Conservation (phyloP, 2,113 vertebrate genomes). For the Desmodus rotundus region DNA sequence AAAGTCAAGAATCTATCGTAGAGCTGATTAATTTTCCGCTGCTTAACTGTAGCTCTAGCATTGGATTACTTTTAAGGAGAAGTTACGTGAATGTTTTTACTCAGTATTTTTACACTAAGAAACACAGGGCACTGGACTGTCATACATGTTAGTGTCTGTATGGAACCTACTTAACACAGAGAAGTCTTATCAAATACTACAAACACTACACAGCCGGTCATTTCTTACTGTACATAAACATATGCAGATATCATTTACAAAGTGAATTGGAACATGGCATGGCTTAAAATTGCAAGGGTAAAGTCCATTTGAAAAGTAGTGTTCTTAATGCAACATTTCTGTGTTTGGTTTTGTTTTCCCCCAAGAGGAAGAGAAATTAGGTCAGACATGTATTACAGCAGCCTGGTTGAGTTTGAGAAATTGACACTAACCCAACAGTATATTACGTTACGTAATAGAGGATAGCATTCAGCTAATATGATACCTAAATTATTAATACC, state of each 20-base stretch:
- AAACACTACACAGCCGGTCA: conserved; percentile 59
- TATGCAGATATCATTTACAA: conserved; percentile 22
- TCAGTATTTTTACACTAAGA: conserved; percentile 43
- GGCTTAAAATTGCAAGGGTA: conserved; percentile 30
- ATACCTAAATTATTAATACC: conserved; percentile 70
- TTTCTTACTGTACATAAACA: conserved; percentile 48
- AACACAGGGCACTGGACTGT: conserved; percentile 35
- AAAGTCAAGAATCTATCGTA: conserved; percentile 49
- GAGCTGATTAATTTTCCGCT: not conserved
- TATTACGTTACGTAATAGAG: conserved; percentile 61
- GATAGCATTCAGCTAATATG: conserved; percentile 70
- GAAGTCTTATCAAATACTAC: conserved; percentile 64
- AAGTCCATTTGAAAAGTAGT: conserved; percentile 33
- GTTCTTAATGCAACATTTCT: conserved; percentile 15
- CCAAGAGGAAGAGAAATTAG: conserved; percentile 72
- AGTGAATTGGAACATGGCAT: conserved; percentile 16
- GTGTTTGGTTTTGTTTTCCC: not conserved
- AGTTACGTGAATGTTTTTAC: conserved; percentile 51
- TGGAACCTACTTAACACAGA: conserved; percentile 56
- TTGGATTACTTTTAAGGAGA: conserved; percentile 13
- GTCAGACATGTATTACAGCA: conserved; percentile 79
- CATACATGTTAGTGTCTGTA: conserved; percentile 67
- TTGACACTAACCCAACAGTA: conserved; percentile 68
- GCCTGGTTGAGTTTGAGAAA: conserved; percentile 73
- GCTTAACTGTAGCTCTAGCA: not conserved